These are phyloP conservation scores for Pheucticus melanocephalus DNA, from an alignment of 2,113 vertebrate species.

Conservation along the genomic window DNA sequence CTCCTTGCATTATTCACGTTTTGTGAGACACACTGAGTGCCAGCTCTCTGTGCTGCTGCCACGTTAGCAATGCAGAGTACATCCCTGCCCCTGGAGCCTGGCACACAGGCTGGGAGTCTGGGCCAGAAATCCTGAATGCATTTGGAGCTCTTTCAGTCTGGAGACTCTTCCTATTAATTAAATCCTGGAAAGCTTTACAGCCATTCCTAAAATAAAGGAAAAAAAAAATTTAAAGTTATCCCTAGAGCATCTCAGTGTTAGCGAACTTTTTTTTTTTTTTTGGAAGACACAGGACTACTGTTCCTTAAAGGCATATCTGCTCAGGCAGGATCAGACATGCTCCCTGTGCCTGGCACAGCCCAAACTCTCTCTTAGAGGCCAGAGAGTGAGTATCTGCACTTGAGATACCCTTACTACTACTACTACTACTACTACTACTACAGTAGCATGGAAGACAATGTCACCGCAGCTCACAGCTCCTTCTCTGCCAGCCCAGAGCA, in stretches of 20 bases:
- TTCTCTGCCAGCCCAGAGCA: neutral
- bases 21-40: neutral
- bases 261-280: fast-evolving
- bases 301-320: neutral
- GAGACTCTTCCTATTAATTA: slow-evolving; percentile 9
- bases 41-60: neutral
- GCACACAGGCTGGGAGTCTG: neutral
- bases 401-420: neutral
- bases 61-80: neutral
- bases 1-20: neutral
- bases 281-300: neutral
- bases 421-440: neutral
- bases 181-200: neutral
- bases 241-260: neutral
- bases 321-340: neutral
- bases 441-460: neutral
- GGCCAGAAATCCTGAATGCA: neutral
- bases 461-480: neutral
- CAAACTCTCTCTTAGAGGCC: neutral
- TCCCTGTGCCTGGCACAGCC: neutral
- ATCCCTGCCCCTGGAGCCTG: neutral
- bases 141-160: neutral
- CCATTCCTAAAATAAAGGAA: neutral
- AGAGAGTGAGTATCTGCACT: neutral
- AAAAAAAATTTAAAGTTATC: neutral